Base-by-base conservation (phyloP, 2,113 vertebrate species). In the Scomber colias region DNA sequence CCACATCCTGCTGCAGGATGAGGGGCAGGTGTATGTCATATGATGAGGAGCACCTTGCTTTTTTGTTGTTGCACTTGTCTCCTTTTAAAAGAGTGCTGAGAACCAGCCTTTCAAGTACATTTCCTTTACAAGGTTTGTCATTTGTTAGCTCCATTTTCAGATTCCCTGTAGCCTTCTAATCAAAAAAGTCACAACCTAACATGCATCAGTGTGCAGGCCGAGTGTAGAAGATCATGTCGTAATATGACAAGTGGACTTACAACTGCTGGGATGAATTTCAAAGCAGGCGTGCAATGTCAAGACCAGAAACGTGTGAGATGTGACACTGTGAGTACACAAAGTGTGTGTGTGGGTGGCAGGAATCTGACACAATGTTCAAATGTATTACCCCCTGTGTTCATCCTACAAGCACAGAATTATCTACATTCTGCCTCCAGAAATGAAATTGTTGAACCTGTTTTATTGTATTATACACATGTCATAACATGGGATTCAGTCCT, bases 21-120 rank as follows among this genome's bases (percentile, higher is more conserved):
- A 63, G 12, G 24, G 14, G 71, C 80, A 86, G 67, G 71, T 83
- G 80, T 54, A 11, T 53, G 4, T 30, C 35, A 46, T 46, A 15
- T 24, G 46, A 61, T 65, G 24, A 24, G 55, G 7, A 40, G 19
- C 69, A 59, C 6, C 17, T 48, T n/a, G 14, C 3, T 19, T 17
- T 35, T 53, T 3, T 21, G 24, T 40, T 40, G 35, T 40, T 40
- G 35, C 6, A 40, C 35, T 40, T 27, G 24, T 27, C 24, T 27
- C 24, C 24, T 27, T 27, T 40, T 40, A 40, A 40, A 40, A 40
- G 7, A 40, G 6, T 40, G 35, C 35, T 40, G 6, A 40, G 9
- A 40, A 40, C 6, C 35, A 40, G 35, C 35, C 35, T 40, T 40
- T 40, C 6, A 40, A 40, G 35, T 40, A 9, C 35, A 40, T 9